Conservation (phyloP, 2,888 invertebrate genomes). For the Tromatobia lineatoria region DNA sequence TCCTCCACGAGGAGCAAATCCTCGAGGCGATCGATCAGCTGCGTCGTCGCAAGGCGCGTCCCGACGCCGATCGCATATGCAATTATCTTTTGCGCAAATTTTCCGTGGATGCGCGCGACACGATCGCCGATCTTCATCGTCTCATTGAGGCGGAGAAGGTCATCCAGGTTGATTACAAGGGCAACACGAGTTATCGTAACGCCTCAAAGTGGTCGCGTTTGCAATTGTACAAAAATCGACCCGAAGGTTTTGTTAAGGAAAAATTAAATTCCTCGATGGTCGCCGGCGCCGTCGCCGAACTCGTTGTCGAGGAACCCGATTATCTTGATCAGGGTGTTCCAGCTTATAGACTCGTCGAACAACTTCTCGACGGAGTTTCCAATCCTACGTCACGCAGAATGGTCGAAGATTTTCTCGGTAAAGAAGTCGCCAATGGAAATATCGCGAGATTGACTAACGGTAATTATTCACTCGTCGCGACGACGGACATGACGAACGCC, state of each 20-base stretch:
- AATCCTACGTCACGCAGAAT: slow-evolving; percentile 89
- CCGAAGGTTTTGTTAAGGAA: slow-evolving; percentile 87
- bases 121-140: slow-evolving; percentile 90
- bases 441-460: slow-evolving; percentile 90
- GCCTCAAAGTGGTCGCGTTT: slow-evolving; percentile 90
- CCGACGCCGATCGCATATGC: slow-evolving; percentile 93
- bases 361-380: slow-evolving; percentile 86
- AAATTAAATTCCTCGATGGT: slow-evolving; percentile 86
- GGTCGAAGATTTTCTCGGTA: slow-evolving; percentile 88
- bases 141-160: slow-evolving; percentile 92
- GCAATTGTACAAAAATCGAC: slow-evolving; percentile 83
- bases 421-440: slow-evolving; percentile 90
- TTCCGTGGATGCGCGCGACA: slow-evolving; percentile 90
- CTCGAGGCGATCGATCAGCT: slow-evolving; percentile 94
- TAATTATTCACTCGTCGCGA: slow-evolving; percentile 89
- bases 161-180: slow-evolving; percentile 94
- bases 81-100: slow-evolving; percentile 92
- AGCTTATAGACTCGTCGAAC: slow-evolving; percentile 89
- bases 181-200: slow-evolving; percentile 94
- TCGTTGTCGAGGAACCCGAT: slow-evolving; percentile 90
- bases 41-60: slow-evolving; percentile 93
- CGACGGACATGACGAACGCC: slow-evolving; percentile 77
- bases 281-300: slow-evolving; percentile 90
- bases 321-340: slow-evolving; percentile 91
- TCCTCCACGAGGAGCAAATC: slow-evolving; percentile 91